These are phyloP conservation scores for Drosophila bifasciata DNA, from an alignment of 1,140 invertebrate genomes.

Conservation along the genomic window DNA sequence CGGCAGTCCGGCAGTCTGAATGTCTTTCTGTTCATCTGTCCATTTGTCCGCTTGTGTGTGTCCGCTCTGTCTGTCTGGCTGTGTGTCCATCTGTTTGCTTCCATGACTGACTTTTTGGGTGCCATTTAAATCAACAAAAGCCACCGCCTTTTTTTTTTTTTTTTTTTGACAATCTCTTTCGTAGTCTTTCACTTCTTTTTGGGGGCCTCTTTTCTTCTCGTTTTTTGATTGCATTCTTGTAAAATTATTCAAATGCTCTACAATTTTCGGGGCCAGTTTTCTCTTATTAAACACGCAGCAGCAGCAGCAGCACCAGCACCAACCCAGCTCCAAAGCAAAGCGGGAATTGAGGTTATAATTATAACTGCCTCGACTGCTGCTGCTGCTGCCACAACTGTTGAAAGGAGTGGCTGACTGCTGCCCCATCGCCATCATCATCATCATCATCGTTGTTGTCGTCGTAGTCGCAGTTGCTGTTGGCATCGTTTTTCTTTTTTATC, in stretches of 20 bases:
- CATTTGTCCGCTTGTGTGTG: constrained; percentile 22
- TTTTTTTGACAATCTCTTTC: constrained; percentile 55
- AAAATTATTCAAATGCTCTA: constrained; percentile 80
- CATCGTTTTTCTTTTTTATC: constrained; percentile 73
- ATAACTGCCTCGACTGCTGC: constrained; percentile 44
- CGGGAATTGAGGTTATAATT: constrained; percentile 79
- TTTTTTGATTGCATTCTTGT: constrained; percentile 75
- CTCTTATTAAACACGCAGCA: constrained; percentile 21
- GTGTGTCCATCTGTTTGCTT: constrained; percentile 29
- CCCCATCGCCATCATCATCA: constrained; percentile 33
- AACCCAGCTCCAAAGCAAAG: constrained; percentile 17
- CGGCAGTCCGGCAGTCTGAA: constrained; percentile 1
- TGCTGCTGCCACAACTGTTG: constrained; percentile 1
- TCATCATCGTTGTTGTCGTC: constrained; percentile 1
- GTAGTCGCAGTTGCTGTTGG: constrained; percentile 34
- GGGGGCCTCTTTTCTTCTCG: constrained; percentile 17
- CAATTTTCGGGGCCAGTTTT: constrained; percentile 77
- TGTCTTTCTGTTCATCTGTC: constrained; percentile 23
- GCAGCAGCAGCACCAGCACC: constrained; percentile 4
- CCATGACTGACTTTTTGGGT: constrained; percentile 65
- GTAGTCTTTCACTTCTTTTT: constrained; percentile 41
- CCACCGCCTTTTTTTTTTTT: constrained; percentile 68
- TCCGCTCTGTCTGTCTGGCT: constrained; percentile 4
- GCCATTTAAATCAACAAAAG: constrained; percentile 78
- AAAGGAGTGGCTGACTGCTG: constrained; percentile 60